Conservation (phyloP, 1,140 invertebrate species). For the Maniola jurtina region DNA sequence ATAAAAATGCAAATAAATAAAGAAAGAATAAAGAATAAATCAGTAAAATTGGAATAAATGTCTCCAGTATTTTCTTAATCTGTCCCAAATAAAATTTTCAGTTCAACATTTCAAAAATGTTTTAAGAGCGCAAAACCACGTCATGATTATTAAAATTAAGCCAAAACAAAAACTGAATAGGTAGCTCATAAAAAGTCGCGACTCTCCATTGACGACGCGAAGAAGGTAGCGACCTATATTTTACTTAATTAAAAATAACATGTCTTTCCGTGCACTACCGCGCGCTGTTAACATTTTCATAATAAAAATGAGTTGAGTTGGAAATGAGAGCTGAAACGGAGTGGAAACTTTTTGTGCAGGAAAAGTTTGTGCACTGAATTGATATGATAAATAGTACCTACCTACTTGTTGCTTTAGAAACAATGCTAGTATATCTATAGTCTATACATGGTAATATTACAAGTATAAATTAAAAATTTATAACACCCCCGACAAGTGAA, state of each 20-base stretch:
- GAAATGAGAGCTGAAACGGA: constrained; percentile 1
- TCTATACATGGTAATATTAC: too few relatives aligned
- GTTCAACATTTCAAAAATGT: not conserved
- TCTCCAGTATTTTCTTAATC: too few relatives aligned
- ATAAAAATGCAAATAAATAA: too few relatives aligned
- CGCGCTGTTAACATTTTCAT: constrained; percentile 8
- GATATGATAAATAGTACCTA: too few relatives aligned
- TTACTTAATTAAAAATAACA: constrained; percentile 31
- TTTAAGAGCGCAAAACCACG: not conserved
- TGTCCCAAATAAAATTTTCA: too few relatives aligned
- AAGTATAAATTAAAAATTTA: too few relatives aligned
- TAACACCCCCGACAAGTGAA: too few relatives aligned
- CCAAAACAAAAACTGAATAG: constrained; percentile 7
- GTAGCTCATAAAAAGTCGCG: constrained; percentile 17
- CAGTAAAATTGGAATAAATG: too few relatives aligned
- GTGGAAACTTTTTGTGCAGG: not conserved
- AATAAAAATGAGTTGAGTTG: constrained; percentile 3
- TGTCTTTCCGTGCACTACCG: constrained; percentile 14
- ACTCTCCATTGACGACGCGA: constrained; percentile 16
- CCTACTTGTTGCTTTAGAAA: too few relatives aligned
- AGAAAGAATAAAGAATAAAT: too few relatives aligned
- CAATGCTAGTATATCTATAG: too few relatives aligned
- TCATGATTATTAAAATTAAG: constrained; percentile 15
- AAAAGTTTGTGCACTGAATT: not conserved
- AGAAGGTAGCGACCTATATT: constrained; percentile 27